Percentiles rank a stretch among this genome's conserved stretches.
Conservation (phyloP, 1,140 invertebrate species). For the Glossosoma conforme region DNA sequence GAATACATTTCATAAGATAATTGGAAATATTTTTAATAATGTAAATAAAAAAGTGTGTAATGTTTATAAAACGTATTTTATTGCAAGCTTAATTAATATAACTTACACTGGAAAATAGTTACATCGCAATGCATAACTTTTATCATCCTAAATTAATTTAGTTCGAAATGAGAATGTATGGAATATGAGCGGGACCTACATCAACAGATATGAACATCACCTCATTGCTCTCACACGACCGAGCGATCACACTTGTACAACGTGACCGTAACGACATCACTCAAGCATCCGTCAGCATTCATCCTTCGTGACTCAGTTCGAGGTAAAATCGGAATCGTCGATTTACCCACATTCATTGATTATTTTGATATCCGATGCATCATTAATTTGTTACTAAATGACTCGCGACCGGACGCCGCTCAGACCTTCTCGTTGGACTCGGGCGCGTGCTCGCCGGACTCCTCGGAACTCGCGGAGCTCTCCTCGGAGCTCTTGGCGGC, state of each 20-base stretch:
- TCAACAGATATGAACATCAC: conserved; percentile 12
- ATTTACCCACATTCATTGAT: conserved; percentile 1
- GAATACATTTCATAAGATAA: too few relatives aligned
- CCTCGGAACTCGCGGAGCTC: conserved; percentile 19
- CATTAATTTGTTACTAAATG: conserved; percentile 10
- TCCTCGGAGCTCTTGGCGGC: conserved; percentile 20
- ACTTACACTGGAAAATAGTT: conserved; percentile 29
- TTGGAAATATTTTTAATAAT: too few relatives aligned
- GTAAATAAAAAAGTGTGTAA: conserved; percentile 2
- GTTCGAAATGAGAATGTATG: conserved; percentile 23
- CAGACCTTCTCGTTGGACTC: conserved; percentile 1
- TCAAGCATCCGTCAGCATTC: conserved; percentile 12
- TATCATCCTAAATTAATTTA: conserved; percentile 20
- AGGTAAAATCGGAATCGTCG: conserved; percentile 12
- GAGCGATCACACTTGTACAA: conserved; percentile 22
- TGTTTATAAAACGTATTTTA: conserved; percentile 30
- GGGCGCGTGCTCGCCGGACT: conserved; percentile 22
- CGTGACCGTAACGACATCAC: conserved; percentile 12
- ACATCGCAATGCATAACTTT: conserved; percentile 13
- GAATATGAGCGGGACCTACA: conserved; percentile 8
- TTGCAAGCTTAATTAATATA: conserved; percentile 30
- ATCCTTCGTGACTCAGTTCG: conserved; percentile 25
- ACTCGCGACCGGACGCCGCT: conserved; percentile 2
- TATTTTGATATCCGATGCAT: background rate
- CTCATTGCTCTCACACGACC: conserved; percentile 24